phyloP scores from a whole-genome alignment of 2,888 invertebrate genomes.

The Acleris laterana region DNA sequence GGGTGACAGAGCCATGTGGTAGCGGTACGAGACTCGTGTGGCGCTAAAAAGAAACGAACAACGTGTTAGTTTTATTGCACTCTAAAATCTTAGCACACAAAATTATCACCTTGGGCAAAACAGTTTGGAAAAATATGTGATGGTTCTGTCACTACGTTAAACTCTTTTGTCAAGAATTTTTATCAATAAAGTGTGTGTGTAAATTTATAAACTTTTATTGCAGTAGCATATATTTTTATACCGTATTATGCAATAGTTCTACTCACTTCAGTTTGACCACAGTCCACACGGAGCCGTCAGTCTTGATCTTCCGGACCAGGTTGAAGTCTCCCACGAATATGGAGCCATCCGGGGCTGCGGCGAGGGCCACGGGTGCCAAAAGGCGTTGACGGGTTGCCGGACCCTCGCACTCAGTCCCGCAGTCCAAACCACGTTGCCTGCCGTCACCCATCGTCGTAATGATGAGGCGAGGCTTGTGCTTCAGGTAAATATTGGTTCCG shows the following conservation, averaged over 20 bases:
- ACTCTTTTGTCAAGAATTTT: too few species aligned
- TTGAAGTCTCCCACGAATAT: slow-evolving; percentile 98
- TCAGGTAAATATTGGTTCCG: slow-evolving; percentile 97
- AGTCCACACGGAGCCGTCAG: slow-evolving; percentile 92
- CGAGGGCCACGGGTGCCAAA: slow-evolving; percentile 95
- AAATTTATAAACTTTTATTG: too few species aligned
- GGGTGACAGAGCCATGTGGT: slow-evolving; percentile 98
- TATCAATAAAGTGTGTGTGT: too few species aligned
- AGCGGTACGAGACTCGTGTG: slow-evolving; percentile 96
- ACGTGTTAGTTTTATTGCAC: slow-evolving; percentile 15
- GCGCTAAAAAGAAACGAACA: slow-evolving; percentile 85
- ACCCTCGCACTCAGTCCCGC: slow-evolving; percentile 90
- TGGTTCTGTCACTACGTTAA: too few species aligned
- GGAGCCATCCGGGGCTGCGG: slow-evolving; percentile 96
- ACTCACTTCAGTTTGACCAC: slow-evolving; percentile 92
- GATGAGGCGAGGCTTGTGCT: slow-evolving; percentile 95
- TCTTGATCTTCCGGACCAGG: slow-evolving; percentile 93
- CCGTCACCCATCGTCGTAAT: slow-evolving; percentile 96
- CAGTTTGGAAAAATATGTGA: too few species aligned
- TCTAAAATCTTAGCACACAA: too few species aligned
- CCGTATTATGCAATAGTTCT: background rate
- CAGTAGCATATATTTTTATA: too few species aligned
- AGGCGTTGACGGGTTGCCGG: slow-evolving; percentile 91
- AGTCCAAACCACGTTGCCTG: slow-evolving; percentile 93
- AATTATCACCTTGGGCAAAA: too few species aligned